A percentile compares a stretch with the other conserved stretches of the same genome.
Conservation (phyloP, 2,888 invertebrate genomes). For the Cephonodes hylas region DNA sequence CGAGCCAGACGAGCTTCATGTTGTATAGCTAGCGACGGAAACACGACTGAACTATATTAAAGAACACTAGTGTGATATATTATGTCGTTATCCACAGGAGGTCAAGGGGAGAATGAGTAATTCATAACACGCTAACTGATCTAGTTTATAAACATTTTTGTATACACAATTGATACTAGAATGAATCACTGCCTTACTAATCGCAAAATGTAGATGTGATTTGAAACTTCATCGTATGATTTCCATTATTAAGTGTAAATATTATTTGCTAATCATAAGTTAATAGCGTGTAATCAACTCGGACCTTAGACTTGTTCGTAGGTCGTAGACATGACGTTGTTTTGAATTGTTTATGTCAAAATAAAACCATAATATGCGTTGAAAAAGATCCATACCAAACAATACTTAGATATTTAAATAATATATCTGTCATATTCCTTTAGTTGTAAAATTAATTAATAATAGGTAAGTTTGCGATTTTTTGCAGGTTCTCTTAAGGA, state of each 20-base stretch:
- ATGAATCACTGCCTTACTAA: conserved; percentile 20
- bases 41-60: conserved; percentile 46
- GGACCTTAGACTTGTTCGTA: not conserved
- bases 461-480: no score
- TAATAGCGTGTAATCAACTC: not conserved
- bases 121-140: conserved; percentile 26
- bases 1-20: conserved; percentile 53
- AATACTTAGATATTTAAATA: no score
- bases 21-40: conserved; percentile 25
- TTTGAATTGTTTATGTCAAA: not conserved
- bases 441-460: no score
- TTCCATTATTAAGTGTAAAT: not conserved
- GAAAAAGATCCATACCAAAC: no score
- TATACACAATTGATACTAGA: conserved; percentile 19
- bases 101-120: conserved; percentile 57
- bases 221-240: not conserved
- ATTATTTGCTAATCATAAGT: not conserved
- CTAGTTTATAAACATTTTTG: conserved; percentile 24
- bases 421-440: no score
- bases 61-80: conserved; percentile 48
- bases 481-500: no score
- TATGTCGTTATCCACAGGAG: conserved; percentile 34
- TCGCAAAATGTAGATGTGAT: not conserved
- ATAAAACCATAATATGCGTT: no score
- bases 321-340: no score